Evolutionary conservation across 2,888 invertebrate genomes (phyloP).

Genomic region (Xanthia icteritia): DNA sequence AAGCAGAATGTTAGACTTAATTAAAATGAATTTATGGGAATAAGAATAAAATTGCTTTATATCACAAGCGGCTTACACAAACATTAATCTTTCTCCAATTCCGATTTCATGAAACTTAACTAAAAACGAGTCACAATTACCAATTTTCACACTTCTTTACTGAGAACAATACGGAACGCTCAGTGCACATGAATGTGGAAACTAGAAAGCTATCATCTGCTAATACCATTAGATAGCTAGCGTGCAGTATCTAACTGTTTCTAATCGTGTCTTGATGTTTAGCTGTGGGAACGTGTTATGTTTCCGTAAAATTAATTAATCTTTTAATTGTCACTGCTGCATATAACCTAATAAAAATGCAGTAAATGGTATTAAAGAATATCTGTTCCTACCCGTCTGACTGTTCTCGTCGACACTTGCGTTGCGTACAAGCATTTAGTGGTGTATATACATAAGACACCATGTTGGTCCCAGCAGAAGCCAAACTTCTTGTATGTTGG

Average conservation of each 20-base stretch:
- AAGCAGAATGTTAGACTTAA: too few species aligned
- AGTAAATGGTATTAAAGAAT: neutral
- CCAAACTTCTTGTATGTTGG: neutral
- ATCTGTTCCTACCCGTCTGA: neutral
- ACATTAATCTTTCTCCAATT: conserved; percentile 20
- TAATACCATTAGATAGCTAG: conserved; percentile 45
- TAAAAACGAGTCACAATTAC: conserved; percentile 31
- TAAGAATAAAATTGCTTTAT: neutral
- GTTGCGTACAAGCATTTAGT: too few species aligned
- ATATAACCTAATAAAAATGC: neutral
- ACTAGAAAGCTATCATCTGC: conserved; percentile 57
- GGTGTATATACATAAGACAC: too few species aligned
- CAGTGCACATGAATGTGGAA: conserved; percentile 62
- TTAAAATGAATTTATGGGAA: neutral
- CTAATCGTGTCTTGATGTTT: conserved; percentile 53
- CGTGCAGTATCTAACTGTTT: conserved; percentile 52
- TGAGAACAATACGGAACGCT: conserved; percentile 59
- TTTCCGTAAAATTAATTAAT: conserved; percentile 27
- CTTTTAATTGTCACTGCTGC: neutral
- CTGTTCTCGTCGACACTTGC: neutral
- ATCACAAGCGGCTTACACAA: neutral
- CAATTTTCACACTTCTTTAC: conserved; percentile 49
- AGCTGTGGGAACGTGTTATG: conserved; percentile 44
- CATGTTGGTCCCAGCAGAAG: neutral
- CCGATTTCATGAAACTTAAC: conserved; percentile 25